A percentile compares a stretch with the other conserved stretches of the same genome.
These are phyloP conservation scores for Micropoecilia bifurca DNA, from an alignment of 2,797 vertebrate genomes.

Conservation along the genomic window DNA sequence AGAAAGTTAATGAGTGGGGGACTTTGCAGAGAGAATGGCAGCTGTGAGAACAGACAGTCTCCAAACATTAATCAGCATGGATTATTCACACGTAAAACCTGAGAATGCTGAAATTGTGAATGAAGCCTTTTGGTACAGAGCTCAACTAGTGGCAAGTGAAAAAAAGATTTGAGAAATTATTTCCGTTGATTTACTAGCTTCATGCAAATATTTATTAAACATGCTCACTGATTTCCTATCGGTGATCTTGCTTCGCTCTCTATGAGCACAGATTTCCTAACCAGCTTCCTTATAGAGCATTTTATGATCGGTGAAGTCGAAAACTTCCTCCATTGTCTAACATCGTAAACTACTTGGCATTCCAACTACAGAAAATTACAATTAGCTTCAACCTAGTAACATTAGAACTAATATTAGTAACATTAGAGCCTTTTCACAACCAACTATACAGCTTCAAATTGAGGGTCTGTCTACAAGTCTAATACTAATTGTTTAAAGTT, in stretches of 20 bases:
- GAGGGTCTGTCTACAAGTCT: not conserved
- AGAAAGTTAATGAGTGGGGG: conserved; percentile 32
- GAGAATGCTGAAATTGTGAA: conserved; percentile 25
- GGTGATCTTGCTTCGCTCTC: not conserved
- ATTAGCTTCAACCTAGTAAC: not conserved
- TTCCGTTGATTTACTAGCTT: not conserved
- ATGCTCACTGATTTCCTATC: not conserved
- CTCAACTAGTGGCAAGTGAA: not conserved
- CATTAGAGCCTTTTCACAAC: not conserved
- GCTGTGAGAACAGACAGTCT: conserved; percentile 30
- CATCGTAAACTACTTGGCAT: not conserved
- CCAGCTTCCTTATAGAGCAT: not conserved
- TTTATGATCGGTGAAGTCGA: not conserved
- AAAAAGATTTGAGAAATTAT: not conserved
- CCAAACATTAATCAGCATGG: conserved; percentile 27
- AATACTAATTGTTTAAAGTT: not conserved
- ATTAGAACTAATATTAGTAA: too few species aligned
- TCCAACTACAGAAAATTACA: not conserved
- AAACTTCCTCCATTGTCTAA: not conserved
- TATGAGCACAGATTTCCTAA: not conserved
- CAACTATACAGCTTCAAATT: not conserved
- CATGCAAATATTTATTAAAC: not conserved
- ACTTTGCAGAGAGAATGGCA: conserved; percentile 10
- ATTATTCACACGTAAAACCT: conserved; percentile 18
- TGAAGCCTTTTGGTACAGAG: conserved; percentile 4